Conservation (phyloP, 2,888 invertebrate genomes). For the Aricia artaxerxes region DNA sequence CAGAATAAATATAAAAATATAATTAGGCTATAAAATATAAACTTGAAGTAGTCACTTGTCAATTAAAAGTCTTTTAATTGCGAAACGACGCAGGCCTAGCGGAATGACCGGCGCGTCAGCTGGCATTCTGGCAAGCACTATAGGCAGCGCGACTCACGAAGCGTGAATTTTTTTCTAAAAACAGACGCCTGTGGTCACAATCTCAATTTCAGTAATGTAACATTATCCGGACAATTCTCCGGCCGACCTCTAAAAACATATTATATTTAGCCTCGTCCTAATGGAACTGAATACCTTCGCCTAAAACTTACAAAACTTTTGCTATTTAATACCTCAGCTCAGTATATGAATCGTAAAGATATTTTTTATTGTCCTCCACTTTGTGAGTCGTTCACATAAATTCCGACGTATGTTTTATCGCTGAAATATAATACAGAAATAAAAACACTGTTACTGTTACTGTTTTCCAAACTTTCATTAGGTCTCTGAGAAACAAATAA, state of each 20-base stretch:
- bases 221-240: slow-evolving; percentile 55
- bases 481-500: background rate
- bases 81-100: too few relatives aligned
- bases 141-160: slow-evolving; percentile 56
- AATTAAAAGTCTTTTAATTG: background rate
- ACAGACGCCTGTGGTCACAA: slow-evolving; percentile 58
- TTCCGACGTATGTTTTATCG: slow-evolving; percentile 5
- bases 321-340: background rate
- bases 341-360: slow-evolving; percentile 21
- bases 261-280: slow-evolving; percentile 18
- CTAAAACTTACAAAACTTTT: slow-evolving; percentile 23
- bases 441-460: slow-evolving; percentile 41
- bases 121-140: slow-evolving; percentile 65
- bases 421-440: slow-evolving; percentile 15
- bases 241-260: slow-evolving; percentile 29
- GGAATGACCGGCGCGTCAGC: slow-evolving; percentile 51
- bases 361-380: slow-evolving; percentile 15
- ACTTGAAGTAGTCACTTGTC: background rate
- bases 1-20: background rate
- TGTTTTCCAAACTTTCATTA: background rate
- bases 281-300: background rate
- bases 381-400: slow-evolving; percentile 1
- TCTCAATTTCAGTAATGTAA: slow-evolving; percentile 70
- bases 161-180: slow-evolving; percentile 72
- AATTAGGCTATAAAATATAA: background rate